Conservation (phyloP, 2,113 vertebrate genomes). For the Poeciliopsis turrubarensis region DNA sequence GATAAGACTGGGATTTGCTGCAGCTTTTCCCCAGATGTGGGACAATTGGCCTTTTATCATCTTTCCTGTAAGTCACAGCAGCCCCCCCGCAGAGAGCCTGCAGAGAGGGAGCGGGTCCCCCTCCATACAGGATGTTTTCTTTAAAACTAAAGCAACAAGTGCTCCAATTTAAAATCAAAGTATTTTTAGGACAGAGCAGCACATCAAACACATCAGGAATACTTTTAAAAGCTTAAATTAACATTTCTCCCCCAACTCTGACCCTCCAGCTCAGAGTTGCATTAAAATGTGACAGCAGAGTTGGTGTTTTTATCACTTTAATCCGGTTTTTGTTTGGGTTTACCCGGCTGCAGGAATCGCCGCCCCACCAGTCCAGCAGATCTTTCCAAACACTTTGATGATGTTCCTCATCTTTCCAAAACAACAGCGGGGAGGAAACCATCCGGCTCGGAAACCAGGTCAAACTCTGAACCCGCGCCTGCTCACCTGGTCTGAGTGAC, state of each 20-base stretch:
- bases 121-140: slow-evolving; percentile 54
- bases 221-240: neutral
- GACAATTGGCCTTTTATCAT: slow-evolving; percentile 65
- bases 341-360: slow-evolving; percentile 30
- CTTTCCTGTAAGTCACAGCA: slow-evolving; percentile 32
- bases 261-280: neutral
- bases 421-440: slow-evolving; percentile 14
- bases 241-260: too few species aligned
- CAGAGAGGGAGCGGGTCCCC: slow-evolving; percentile 17
- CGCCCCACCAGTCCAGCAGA: slow-evolving; percentile 50
- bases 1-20: slow-evolving; percentile 27
- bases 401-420: slow-evolving; percentile 34
- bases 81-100: slow-evolving; percentile 39
- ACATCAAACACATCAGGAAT: neutral
- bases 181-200: neutral
- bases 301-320: neutral
- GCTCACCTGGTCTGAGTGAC: slow-evolving; percentile 28
- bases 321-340: neutral
- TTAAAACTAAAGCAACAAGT: slow-evolving; percentile 55
- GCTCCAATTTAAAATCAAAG: slow-evolving; percentile 24
- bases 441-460: neutral
- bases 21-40: slow-evolving; percentile 26
- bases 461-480: neutral
- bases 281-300: neutral
- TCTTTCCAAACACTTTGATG: slow-evolving; percentile 43